Conservation (phyloP, 2,797 vertebrate species). For the Enteromius argenteus region DNA sequence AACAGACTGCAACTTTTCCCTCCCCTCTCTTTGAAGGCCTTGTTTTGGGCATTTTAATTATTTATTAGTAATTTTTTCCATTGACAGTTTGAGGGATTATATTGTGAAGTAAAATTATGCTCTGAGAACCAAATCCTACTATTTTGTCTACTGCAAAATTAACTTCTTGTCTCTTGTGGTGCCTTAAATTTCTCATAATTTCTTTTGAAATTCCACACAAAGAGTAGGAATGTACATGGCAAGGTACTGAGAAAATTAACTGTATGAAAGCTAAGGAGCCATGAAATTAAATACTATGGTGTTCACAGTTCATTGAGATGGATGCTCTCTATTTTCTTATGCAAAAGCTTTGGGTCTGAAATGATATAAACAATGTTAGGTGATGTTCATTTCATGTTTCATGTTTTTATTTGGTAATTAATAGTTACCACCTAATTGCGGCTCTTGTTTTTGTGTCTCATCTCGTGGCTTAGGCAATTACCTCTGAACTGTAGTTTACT, state of each 20-base stretch:
- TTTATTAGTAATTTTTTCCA: not conserved
- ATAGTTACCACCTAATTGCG: not conserved
- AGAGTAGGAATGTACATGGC: constrained; percentile 57
- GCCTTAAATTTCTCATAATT: constrained; percentile 60
- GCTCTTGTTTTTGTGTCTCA: not conserved
- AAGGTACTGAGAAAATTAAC: constrained; percentile 74
- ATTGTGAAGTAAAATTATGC: constrained; percentile 27
- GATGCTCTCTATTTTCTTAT: constrained; percentile 55
- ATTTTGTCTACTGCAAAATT: constrained; percentile 31
- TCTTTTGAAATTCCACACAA: constrained; percentile 68
- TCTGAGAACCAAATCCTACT: not conserved
- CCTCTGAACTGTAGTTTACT: not conserved
- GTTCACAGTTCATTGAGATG: constrained; percentile 60
- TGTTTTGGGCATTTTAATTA: constrained; percentile 1
- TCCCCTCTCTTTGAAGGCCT: not conserved
- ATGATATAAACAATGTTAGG: constrained; percentile 42
- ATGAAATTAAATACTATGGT: constrained; percentile 77
- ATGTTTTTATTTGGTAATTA: constrained; percentile 3
- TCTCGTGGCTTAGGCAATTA: not conserved
- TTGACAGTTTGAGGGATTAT: not conserved
- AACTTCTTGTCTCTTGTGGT: constrained; percentile 38
- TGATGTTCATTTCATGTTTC: constrained; percentile 23
- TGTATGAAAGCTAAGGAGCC: constrained; percentile 77
- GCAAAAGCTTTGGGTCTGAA: constrained; percentile 36
- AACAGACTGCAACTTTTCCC: not conserved